Evolutionary conservation across 1,140 invertebrate species (phyloP).

Genomic region (Nasonia giraulti): DNA sequence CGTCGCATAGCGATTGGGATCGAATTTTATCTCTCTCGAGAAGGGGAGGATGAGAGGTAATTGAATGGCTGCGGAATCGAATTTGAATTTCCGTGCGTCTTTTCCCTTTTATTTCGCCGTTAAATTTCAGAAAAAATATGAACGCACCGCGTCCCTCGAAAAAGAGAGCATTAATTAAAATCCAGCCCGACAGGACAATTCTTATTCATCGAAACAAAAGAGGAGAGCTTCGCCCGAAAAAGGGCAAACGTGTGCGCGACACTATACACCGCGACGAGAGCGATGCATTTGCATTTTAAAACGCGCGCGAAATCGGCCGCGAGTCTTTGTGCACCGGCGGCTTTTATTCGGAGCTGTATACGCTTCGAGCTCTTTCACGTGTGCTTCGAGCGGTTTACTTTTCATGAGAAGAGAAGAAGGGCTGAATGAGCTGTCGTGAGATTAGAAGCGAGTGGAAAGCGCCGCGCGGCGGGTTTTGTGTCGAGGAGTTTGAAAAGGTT

Average conservation of each 20-base stretch:
- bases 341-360: background rate
- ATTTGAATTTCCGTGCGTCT: background rate
- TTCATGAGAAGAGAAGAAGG: conserved; percentile 14
- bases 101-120: background rate
- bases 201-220: background rate
- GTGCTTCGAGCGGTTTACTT: background rate
- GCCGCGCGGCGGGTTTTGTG: background rate
- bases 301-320: background rate
- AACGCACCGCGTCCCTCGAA: background rate
- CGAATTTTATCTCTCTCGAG: conserved; percentile 17
- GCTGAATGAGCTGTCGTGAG: conserved; percentile 6
- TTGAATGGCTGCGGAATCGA: background rate
- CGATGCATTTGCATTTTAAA: background rate
- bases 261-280: no score
- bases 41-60: background rate
- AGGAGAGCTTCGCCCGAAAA: background rate
- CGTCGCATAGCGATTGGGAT: background rate
- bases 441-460: conserved; percentile 33
- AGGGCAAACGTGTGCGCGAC: background rate
- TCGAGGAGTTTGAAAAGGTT: background rate
- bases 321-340: background rate
- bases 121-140: conserved; percentile 2
- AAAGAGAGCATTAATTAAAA: no score
- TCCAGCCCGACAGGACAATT: no score
- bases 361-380: background rate